Percentiles rank a stretch among this genome's conserved stretches.
These are phyloP conservation scores for Rutpela maculata DNA, from an alignment of 2,888 invertebrate genomes.

Conservation along the genomic window DNA sequence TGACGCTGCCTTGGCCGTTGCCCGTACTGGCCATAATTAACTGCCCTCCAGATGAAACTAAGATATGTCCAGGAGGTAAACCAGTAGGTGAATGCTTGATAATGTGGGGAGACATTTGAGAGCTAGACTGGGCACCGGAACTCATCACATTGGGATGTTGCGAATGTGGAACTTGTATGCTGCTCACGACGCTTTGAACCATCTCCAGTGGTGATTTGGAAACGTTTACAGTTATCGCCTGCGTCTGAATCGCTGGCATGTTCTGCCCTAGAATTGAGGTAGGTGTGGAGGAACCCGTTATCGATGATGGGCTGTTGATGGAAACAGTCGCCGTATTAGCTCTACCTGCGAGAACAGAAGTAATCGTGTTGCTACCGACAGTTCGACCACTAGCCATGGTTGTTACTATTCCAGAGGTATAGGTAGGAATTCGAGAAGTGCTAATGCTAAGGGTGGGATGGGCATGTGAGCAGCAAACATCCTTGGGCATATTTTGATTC, in stretches of 20 bases:
- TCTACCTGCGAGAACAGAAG: constrained; percentile 85
- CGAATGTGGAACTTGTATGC: constrained; percentile 78
- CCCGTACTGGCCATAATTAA: constrained; percentile 79
- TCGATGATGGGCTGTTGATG: constrained; percentile 79
- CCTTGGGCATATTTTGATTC: constrained; percentile 52
- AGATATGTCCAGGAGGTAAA: constrained; percentile 81
- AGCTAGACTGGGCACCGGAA: constrained; percentile 65
- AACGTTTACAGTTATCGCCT: constrained; percentile 70
- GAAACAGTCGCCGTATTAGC: constrained; percentile 87
- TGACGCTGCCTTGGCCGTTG: constrained; percentile 77
- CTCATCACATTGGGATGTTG: constrained; percentile 62
- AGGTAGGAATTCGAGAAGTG: constrained; percentile 37
- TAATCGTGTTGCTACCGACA: constrained; percentile 87
- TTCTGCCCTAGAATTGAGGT: constrained; percentile 61
- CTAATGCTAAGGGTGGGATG: constrained; percentile 32
- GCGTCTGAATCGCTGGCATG: constrained; percentile 49
- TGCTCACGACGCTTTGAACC: constrained; percentile 86
- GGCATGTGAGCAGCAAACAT: constrained; percentile 56
- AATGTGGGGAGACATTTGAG: constrained; percentile 71
- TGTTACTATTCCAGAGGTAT: constrained; percentile 74
- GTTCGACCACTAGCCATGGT: constrained; percentile 86
- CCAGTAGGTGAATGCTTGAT: constrained; percentile 74
- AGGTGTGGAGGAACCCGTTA: constrained; percentile 66
- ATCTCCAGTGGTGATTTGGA: constrained; percentile 84
- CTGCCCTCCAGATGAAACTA: constrained; percentile 86